These are phyloP conservation scores for Herpailurus yagouaroundi DNA, from an alignment of 2,113 vertebrate species.

Conservation along the genomic window DNA sequence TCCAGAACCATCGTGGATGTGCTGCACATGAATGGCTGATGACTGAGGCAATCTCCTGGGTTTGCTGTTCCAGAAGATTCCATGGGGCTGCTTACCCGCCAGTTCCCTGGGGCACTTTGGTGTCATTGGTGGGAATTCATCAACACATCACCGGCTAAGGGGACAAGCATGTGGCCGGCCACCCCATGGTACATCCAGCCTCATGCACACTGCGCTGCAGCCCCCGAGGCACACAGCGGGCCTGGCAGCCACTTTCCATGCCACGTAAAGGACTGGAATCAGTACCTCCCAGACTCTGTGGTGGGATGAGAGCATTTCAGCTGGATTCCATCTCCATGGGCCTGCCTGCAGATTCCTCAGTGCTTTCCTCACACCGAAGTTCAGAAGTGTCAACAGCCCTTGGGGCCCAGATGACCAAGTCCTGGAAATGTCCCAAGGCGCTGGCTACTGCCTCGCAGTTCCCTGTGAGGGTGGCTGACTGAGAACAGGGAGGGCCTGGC, in stretches of 20 bases:
- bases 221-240: background rate
- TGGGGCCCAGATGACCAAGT: accelerated
- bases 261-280: background rate
- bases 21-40: background rate
- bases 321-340: background rate
- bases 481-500: background rate
- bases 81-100: background rate
- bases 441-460: background rate
- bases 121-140: background rate
- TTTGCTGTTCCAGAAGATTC: background rate
- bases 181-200: background rate
- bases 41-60: background rate
- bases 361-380: background rate
- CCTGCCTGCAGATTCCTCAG: background rate
- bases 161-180: background rate
- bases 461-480: background rate
- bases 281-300: background rate
- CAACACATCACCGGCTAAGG: background rate
- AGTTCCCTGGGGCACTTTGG: background rate
- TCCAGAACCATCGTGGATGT: accelerated
- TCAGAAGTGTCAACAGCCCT: no score
- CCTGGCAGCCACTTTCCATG: background rate
- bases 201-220: background rate
- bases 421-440: background rate
- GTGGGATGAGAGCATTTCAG: no score